Conservation (phyloP, 2,888 invertebrate genomes). For the Drosophila picticornis region DNA sequence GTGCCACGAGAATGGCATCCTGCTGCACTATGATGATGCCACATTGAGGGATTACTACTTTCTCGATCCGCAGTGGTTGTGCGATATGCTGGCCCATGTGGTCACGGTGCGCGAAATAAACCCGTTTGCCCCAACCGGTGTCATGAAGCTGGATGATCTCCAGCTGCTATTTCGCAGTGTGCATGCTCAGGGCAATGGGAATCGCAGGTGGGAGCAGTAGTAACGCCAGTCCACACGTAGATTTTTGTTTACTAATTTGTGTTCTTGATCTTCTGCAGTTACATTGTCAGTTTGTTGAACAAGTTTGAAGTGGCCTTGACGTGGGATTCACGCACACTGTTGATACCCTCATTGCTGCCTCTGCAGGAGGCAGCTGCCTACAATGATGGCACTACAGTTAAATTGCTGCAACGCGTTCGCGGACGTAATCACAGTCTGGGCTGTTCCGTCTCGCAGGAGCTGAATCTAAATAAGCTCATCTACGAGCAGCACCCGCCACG, state of each 20-base stretch:
- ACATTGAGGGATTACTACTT: slow-evolving; percentile 97
- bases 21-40: slow-evolving; percentile 97
- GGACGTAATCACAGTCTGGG: slow-evolving; percentile 78
- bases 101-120: slow-evolving; percentile 99
- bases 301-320: slow-evolving; percentile 99
- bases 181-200: slow-evolving; percentile 89
- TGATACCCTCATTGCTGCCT: slow-evolving; percentile 97
- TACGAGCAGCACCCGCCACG: slow-evolving; percentile 67
- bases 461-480: slow-evolving; percentile 81
- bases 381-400: slow-evolving; percentile 83
- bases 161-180: slow-evolving; percentile 97
- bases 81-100: slow-evolving; percentile 98
- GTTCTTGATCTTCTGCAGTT: slow-evolving; percentile 86
- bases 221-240: background rate
- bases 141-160: slow-evolving; percentile 97
- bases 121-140: slow-evolving; percentile 95
- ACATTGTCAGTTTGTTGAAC: slow-evolving; percentile 95
- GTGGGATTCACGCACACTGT: slow-evolving; percentile 95
- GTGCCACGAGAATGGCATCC: slow-evolving; percentile 98
- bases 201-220: slow-evolving; percentile 83
- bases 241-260: too few species aligned
- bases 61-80: slow-evolving; percentile 99
- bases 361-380: slow-evolving; percentile 88
- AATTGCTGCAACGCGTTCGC: slow-evolving; percentile 83
- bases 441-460: slow-evolving; percentile 82